These are phyloP conservation scores for Hippasteria phrygiana DNA, from an alignment of 53 echinoderm and acorn worm species.

Conservation along the genomic window DNA sequence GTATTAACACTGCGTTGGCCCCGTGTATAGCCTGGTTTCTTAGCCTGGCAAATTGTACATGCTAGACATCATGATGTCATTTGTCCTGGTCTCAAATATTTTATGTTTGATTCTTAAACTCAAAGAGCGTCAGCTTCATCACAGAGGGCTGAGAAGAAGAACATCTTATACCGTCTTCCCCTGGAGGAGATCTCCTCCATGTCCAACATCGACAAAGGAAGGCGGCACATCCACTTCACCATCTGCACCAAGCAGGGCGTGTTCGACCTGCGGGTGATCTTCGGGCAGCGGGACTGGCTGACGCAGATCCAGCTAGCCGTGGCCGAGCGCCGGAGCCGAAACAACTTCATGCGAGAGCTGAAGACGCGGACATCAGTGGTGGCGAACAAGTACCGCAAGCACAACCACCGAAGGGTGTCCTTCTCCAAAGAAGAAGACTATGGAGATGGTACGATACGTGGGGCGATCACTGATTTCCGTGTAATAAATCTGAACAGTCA, in stretches of 20 bases:
- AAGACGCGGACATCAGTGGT: constrained; percentile 90
- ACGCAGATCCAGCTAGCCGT: constrained; percentile 97
- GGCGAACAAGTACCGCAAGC: constrained; percentile 83
- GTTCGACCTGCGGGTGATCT: constrained; percentile 79
- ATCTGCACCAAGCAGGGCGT: constrained; percentile 87
- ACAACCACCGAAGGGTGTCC: constrained; percentile 75
- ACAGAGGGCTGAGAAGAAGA: constrained; percentile 46
- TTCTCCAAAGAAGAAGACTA: constrained; percentile 88
- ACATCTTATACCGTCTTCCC: constrained; percentile 79
- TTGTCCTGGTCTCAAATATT: too few relatives aligned
- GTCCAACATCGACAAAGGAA: constrained; percentile 89
- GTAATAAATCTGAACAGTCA: too few relatives aligned
- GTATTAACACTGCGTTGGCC: too few relatives aligned
- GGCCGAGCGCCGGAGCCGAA: constrained; percentile 75
- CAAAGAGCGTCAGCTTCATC: neutral
- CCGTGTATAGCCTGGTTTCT: too few relatives aligned
- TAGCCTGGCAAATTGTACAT: too few relatives aligned
- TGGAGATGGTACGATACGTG: constrained; percentile 82
- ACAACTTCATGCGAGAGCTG: constrained; percentile 87
- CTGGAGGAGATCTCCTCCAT: constrained; percentile 93
- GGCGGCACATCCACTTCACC: constrained; percentile 86
- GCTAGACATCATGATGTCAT: too few relatives aligned
- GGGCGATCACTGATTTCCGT: too few relatives aligned
- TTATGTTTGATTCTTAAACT: neutral
- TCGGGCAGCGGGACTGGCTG: constrained; percentile 92